Percentiles rank a stretch among this genome's conserved stretches.
Evolutionary conservation across 2,113 vertebrate species (phyloP).

Genomic region (Fregetta grallaria): DNA sequence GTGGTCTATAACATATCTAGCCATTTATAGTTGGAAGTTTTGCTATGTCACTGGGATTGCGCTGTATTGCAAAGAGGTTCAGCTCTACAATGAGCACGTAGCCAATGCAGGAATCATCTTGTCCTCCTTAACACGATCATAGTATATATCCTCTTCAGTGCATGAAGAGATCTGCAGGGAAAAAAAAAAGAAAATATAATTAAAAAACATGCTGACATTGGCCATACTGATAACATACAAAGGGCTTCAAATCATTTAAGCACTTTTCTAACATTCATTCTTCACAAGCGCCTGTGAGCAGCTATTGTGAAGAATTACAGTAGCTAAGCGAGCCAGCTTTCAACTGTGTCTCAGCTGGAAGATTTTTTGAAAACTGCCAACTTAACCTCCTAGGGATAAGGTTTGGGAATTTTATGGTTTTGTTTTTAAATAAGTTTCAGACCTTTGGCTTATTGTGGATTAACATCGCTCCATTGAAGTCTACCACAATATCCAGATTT

Average conservation of each 20-base stretch:
- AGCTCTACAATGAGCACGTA: background rate
- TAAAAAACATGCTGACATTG: background rate
- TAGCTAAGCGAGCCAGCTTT: background rate
- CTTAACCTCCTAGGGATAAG: background rate
- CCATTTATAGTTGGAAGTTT: background rate
- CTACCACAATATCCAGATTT: background rate
- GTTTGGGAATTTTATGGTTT: background rate
- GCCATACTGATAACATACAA: background rate
- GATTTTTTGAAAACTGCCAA: background rate
- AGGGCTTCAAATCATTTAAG: background rate
- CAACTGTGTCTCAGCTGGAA: background rate
- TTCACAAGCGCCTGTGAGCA: background rate
- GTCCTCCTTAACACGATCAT: background rate
- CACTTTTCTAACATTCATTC: background rate
- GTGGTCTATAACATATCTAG: background rate
- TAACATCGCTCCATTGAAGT: background rate
- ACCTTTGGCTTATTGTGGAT: background rate
- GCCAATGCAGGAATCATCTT: background rate
- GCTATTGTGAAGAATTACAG: background rate
- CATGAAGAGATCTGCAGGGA: background rate
- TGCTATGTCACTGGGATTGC: background rate
- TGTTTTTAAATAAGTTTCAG: conserved; percentile 1
- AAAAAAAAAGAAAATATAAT: background rate
- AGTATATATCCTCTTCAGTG: background rate
- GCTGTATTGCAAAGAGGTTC: background rate